Evolutionary conservation across 2,888 invertebrate genomes (phyloP), one percentile per base, ranked within the genome.

Genomic region (Sinotaia quadrata): DNA sequence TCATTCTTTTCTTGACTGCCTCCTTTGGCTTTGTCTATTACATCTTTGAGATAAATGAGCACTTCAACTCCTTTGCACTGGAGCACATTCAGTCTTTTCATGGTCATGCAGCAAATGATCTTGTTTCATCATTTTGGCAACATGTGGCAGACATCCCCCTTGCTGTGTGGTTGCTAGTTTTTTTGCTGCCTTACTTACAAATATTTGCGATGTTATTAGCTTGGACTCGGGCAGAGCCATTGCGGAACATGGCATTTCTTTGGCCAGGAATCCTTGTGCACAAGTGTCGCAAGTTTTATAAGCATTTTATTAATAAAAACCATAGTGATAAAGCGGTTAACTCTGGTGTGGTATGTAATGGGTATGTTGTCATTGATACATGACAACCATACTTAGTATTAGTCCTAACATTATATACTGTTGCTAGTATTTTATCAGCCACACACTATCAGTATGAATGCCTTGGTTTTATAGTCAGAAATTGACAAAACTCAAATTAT

Each of bases 41-140:
- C 71, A 73, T 85, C 49, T 86, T 86, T 78, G 86, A 85, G 67
- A 83, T 86, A 44, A 84, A 81, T 71, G 82, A 84, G 21, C 78
- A 78, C 24, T 86, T 81, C 75, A 85, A 84, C 68, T 68, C 65
- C 18, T 81, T 79, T 74, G 85, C 86, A 0, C 49, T 86, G 31
- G 85, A 86, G 49, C 86, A 85, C 75, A 76, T 81, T 2, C 77
- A 82, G 31, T 73, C 74, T 33, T 81, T 78, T 47, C 63, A 67
- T 67, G 44, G 63, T 49, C 51, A 68, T 36, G 52, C 67, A 34
- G 59, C 71, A 71, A 33, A 58, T 69, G 29, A 67, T 76, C 24
- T 69, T 62, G 12, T 57, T 68, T 10, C 21, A 7, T 57, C 66
- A 2, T 12, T 77, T 5, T 77, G 80, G 75, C 72, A 80, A 67